Conservation (phyloP, 1,140 invertebrate genomes). For the Berghia stephanieae region DNA sequence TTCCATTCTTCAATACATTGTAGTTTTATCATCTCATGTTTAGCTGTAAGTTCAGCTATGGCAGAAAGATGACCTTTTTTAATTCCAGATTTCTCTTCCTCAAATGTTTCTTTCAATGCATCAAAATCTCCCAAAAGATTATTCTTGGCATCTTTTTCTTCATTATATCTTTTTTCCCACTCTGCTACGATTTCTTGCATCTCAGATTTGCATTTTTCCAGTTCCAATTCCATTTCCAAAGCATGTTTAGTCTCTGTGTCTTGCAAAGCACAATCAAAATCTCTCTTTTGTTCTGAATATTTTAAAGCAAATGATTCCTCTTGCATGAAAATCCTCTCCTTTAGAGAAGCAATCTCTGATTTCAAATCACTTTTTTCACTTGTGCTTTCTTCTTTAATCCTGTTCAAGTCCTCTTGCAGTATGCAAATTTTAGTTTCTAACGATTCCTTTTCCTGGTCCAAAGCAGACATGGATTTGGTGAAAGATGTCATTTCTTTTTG, state of each 20-base stretch:
- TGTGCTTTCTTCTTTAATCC: background rate
- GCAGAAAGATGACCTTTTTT: too few species aligned
- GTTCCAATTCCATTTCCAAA: slow-evolving; percentile 36
- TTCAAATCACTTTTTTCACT: slow-evolving; percentile 23
- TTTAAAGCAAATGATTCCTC: slow-evolving; percentile 5
- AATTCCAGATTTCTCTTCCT: slow-evolving; percentile 27
- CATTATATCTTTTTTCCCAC: slow-evolving; percentile 31
- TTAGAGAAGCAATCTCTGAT: slow-evolving; percentile 29
- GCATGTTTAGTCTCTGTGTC: slow-evolving; percentile 36
- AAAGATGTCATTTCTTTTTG: slow-evolving; percentile 15
- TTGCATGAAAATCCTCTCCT: background rate
- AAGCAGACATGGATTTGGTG: slow-evolving; percentile 13
- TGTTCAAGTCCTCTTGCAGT: slow-evolving; percentile 44
- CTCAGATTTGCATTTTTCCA: slow-evolving; percentile 46
- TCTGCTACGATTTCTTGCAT: slow-evolving; percentile 66
- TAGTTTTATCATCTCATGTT: too few species aligned
- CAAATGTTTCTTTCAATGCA: background rate
- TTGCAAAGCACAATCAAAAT: slow-evolving; percentile 36
- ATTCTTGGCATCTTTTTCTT: slow-evolving; percentile 31
- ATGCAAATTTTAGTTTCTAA: background rate
- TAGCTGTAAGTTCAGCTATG: too few species aligned
- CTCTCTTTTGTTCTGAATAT: slow-evolving; percentile 31
- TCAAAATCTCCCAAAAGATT: slow-evolving; percentile 16
- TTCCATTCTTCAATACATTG: too few species aligned
- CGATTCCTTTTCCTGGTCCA: background rate